These are phyloP conservation scores for Pyrocoelia pectoralis DNA, from an alignment of 2,888 invertebrate genomes.

Conservation along the genomic window DNA sequence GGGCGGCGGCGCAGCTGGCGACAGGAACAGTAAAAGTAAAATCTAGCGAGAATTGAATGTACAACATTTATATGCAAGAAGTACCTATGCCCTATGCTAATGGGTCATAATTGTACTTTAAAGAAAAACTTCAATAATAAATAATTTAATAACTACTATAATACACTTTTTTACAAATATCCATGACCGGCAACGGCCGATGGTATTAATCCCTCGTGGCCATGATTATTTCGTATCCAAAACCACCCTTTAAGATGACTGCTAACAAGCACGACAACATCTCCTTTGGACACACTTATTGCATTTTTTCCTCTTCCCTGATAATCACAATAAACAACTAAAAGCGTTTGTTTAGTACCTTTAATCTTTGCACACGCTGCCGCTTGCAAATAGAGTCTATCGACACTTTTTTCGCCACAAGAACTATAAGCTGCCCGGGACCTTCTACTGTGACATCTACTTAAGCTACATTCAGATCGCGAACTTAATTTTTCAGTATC, in stretches of 20 bases:
- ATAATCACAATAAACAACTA: slow-evolving; percentile 76
- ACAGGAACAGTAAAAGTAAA: too few relatives aligned
- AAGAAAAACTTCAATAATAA: slow-evolving; percentile 15
- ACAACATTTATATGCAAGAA: too few relatives aligned
- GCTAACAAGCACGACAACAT: slow-evolving; percentile 75
- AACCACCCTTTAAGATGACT: slow-evolving; percentile 73
- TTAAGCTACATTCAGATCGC: slow-evolving; percentile 73
- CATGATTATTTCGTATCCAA: slow-evolving; percentile 75
- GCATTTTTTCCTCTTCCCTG: slow-evolving; percentile 66
- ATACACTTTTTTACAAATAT: slow-evolving; percentile 65
- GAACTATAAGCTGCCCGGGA: slow-evolving; percentile 52
- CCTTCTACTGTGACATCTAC: slow-evolving; percentile 57
- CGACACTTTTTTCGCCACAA: slow-evolving; percentile 77
- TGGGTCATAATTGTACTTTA: background rate
- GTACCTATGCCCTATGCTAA: too few relatives aligned
- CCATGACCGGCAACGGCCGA: slow-evolving; percentile 81
- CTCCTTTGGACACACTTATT: slow-evolving; percentile 73
- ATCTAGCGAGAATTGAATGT: too few relatives aligned
- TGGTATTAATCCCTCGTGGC: slow-evolving; percentile 79
- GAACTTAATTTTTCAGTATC: slow-evolving; percentile 75
- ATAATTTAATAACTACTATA: slow-evolving; percentile 15
- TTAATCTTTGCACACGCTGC: slow-evolving; percentile 58
- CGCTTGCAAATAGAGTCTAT: slow-evolving; percentile 72
- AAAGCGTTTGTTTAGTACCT: slow-evolving; percentile 70
- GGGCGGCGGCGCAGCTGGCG: too few relatives aligned